Evolutionary conservation across 1,140 invertebrate genomes (phyloP).

Genomic region (Drosophila bocqueti): DNA sequence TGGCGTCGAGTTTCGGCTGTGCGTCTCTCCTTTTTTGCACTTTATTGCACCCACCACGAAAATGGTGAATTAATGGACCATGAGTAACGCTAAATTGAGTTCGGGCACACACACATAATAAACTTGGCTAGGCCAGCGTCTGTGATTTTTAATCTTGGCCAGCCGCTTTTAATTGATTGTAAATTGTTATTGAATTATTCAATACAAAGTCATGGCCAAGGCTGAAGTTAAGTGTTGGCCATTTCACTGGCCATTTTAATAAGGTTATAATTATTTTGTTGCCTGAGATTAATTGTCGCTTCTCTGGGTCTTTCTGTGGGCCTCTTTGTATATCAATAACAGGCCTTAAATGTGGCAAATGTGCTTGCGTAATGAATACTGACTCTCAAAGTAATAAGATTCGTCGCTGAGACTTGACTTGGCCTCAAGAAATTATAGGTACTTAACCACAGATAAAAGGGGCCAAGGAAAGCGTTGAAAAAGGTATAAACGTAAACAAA

Average conservation of each 20-base stretch:
- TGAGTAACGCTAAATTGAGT: constrained; percentile 80
- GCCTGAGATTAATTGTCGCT: constrained; percentile 37
- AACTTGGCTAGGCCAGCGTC: constrained; percentile 58
- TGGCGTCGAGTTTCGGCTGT: constrained; percentile 42
- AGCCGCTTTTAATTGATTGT: constrained; percentile 46
- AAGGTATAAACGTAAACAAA: background rate
- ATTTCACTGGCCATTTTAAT: constrained; percentile 25
- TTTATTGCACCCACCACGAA: constrained; percentile 76
- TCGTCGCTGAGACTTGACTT: constrained; percentile 9
- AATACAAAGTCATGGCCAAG: constrained; percentile 33
- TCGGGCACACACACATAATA: constrained; percentile 55
- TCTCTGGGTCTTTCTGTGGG: background rate
- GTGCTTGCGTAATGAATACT: constrained; percentile 17
- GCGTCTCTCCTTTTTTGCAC: constrained; percentile 30
- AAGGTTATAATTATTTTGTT: constrained; percentile 47
- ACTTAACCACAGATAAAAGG: constrained; percentile 43
- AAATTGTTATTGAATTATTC: constrained; percentile 52
- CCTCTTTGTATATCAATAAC: constrained; percentile 31
- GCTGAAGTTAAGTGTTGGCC: constrained; percentile 33
- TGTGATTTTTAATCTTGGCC: constrained; percentile 62
- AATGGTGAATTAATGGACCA: constrained; percentile 79
- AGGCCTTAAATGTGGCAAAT: constrained; percentile 18
- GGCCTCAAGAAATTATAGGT: constrained; percentile 43
- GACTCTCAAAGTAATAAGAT: constrained; percentile 2
- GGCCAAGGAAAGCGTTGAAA: background rate